A percentile compares a stretch with the other conserved stretches of the same genome.
phyloP scores from a whole-genome alignment of 1,140 invertebrate genomes.

The Drosophila parabipectinata region DNA sequence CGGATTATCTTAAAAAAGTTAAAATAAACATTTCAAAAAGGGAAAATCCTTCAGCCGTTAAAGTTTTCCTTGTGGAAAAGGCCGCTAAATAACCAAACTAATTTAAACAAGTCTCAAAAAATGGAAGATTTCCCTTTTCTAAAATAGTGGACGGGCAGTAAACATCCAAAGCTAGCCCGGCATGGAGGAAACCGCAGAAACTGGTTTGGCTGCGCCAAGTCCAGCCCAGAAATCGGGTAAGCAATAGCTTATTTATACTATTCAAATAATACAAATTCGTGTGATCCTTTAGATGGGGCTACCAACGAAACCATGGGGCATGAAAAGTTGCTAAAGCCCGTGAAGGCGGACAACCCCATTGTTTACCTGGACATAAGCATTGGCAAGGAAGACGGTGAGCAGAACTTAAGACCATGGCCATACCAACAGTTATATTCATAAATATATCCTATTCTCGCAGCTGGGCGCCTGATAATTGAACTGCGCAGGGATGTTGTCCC shows the following conservation, averaged over 20 bases:
- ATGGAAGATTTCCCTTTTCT: background rate
- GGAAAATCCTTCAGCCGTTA: background rate
- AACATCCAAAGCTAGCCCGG: slow-evolving; percentile 20
- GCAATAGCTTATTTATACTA: background rate
- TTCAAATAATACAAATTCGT: background rate
- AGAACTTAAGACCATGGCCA: slow-evolving; percentile 24
- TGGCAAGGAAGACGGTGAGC: slow-evolving; percentile 85
- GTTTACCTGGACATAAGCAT: slow-evolving; percentile 90
- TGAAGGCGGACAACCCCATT: slow-evolving; percentile 84
- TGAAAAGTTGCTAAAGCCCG: slow-evolving; percentile 44
- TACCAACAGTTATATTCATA: slow-evolving; percentile 22
- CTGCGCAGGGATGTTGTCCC: slow-evolving; percentile 94
- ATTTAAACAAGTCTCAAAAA: background rate
- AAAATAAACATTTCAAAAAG: background rate
- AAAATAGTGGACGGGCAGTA: slow-evolving; percentile 23
- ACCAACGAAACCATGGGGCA: slow-evolving; percentile 37
- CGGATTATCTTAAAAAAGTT: background rate
- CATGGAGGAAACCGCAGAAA: slow-evolving; percentile 5
- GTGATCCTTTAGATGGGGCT: background rate
- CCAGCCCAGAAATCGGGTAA: background rate
- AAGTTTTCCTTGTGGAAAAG: background rate
- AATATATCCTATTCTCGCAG: slow-evolving; percentile 79
- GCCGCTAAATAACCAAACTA: slow-evolving; percentile 6
- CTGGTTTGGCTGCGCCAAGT: background rate
- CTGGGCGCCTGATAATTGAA: slow-evolving; percentile 92